Percentiles rank a stretch among this genome's conserved stretches.
phyloP scores from a whole-genome alignment of 2,888 invertebrate genomes.

The Andrena chrysosceles region DNA sequence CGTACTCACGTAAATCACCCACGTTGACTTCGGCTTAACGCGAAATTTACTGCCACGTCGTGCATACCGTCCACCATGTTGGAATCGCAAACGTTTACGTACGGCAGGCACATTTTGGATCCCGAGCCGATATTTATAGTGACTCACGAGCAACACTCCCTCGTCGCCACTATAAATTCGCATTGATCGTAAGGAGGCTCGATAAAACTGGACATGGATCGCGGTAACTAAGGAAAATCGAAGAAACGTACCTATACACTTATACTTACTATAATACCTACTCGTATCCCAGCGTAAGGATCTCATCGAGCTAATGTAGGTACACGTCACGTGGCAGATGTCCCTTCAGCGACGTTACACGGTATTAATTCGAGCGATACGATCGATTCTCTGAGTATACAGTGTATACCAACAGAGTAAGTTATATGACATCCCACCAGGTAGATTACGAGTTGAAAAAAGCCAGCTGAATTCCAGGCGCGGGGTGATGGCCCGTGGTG shows the following conservation, averaged over 20 bases:
- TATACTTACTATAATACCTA: too few relatives aligned
- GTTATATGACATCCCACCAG: conserved; percentile 40
- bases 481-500: conserved; percentile 48
- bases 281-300: neutral
- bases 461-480: conserved; percentile 53
- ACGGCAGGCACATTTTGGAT: conserved; percentile 47
- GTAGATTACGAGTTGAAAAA: conserved; percentile 58
- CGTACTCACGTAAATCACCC: conserved; percentile 79
- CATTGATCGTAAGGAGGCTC: conserved; percentile 47
- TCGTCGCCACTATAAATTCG: conserved; percentile 54
- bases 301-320: conserved; percentile 33
- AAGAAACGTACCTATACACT: neutral
- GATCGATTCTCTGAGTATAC: conserved; percentile 38
- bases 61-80: conserved; percentile 65
- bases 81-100: conserved; percentile 74
- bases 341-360: conserved; percentile 42
- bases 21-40: conserved; percentile 77
- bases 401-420: conserved; percentile 23
- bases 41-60: conserved; percentile 78
- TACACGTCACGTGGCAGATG: conserved; percentile 34
- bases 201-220: conserved; percentile 7
- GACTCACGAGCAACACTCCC: conserved; percentile 48
- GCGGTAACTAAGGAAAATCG: conserved; percentile 1
- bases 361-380: conserved; percentile 63
- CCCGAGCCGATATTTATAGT: conserved; percentile 60